Evolutionary conservation across 2,113 vertebrate genomes (phyloP), one percentile per base, ranked within the genome.

Genomic region (Empidonax alnorum): DNA sequence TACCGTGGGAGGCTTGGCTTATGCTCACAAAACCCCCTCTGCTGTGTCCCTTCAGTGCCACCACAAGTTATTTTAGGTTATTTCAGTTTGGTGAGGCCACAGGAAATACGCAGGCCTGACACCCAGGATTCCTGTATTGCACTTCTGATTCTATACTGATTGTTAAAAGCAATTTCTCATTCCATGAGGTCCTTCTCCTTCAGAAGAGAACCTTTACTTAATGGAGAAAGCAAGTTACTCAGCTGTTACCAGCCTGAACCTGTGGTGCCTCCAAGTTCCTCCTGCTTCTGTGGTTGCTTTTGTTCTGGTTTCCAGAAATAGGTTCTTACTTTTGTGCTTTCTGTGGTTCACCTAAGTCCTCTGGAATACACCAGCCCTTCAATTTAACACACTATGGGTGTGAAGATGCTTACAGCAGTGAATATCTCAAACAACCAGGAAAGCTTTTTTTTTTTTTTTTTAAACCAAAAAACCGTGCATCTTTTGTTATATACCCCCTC

Each of bases 61-160:
- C 24, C 3, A 0, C 2, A 67, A 65, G 4, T 39, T 39, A 82
- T 37, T 77, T 72, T 6, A 49, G 44, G 53, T 53, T 25, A 44
- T 56, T 86, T 30, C 16, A 41, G 56, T 41, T 33, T 31, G 15
- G 39, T n/a, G 28, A 78, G 13, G n/a, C 19, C 52, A 59, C 44
- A 47, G 53, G 21, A 56, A 67, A 31, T 6, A 41, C 0, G 14
- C 11, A 49, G 73, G 63, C 21, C 42, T 35, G 37, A 72, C 11
- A 68, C 0, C 0, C 20, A 53, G 14, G 39, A 65, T 30, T 61
- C 52, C 28, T 3, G 2, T 5, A 17, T 10, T 14, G 62, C 28
- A 7, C 9, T 56, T 69, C 20, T n/a, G 37, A 31, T 53, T 69
- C 31, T 23, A 7, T 4, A 14, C 7, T 8, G 55, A 66, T 4